These are phyloP conservation scores for Rhinoderma darwinii DNA, from an alignment of 2,113 vertebrate species.

Conservation along the genomic window DNA sequence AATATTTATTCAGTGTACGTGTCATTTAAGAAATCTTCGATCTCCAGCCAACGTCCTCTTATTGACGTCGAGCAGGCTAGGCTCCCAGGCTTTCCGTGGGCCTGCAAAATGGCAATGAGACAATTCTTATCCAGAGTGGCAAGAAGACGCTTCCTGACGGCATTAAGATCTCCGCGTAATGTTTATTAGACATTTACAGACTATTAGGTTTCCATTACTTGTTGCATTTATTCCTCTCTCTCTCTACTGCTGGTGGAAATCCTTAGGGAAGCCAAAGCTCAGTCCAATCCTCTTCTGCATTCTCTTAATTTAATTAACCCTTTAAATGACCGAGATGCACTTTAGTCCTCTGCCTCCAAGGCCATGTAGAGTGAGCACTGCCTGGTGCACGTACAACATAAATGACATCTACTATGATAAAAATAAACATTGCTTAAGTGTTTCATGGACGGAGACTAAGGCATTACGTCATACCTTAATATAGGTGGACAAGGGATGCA, in stretches of 20 bases:
- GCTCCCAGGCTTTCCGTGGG: slow-evolving; percentile 28
- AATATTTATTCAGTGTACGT: background rate
- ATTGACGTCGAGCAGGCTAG: background rate
- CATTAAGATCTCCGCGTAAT: slow-evolving; percentile 17
- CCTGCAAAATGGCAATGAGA: slow-evolving; percentile 33
- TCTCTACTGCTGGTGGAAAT: slow-evolving; percentile 15
- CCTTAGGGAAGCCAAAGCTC: slow-evolving; percentile 31
- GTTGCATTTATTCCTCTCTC: slow-evolving; percentile 15
- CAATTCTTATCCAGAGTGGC: background rate
- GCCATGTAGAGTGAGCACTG: background rate
- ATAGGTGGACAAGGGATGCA: background rate
- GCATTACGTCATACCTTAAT: slow-evolving; percentile 33
- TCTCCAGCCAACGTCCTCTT: background rate
- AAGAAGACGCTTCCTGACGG: slow-evolving; percentile 15
- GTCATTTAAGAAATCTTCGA: background rate
- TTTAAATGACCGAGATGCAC: slow-evolving; percentile 22
- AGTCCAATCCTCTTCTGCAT: slow-evolving; percentile 3
- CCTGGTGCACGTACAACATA: background rate
- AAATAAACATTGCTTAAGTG: background rate
- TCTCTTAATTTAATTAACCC: slow-evolving; percentile 48
- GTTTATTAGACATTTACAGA: slow-evolving; percentile 45
- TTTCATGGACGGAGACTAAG: background rate
- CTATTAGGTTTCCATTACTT: slow-evolving; percentile 46
- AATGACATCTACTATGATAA: slow-evolving; percentile 6
- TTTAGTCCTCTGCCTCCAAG: slow-evolving; percentile 15